phyloP scores from a whole-genome alignment of 2,888 invertebrate species.

The Buathra laborator region DNA sequence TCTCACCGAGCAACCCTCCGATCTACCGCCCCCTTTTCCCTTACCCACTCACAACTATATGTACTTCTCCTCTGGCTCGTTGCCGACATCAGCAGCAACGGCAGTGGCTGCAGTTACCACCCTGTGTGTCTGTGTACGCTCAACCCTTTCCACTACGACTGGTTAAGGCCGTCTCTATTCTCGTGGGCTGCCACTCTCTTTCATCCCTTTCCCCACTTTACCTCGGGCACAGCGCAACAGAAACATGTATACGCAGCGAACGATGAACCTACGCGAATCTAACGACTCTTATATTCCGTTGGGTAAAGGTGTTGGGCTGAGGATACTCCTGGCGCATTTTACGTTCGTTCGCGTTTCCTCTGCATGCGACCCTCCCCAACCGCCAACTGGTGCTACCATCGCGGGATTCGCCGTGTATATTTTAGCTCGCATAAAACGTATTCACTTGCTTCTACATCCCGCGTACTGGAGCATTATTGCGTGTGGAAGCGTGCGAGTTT shows the following conservation, averaged over 20 bases:
- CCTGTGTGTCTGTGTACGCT: conserved; percentile 4
- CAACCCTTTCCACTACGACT: conserved; percentile 45
- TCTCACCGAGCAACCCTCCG: conserved; percentile 46
- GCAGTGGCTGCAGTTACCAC: conserved; percentile 48
- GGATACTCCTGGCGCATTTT: conserved; percentile 56
- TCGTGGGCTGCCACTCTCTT: conserved; percentile 52
- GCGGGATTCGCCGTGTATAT: conserved; percentile 20
- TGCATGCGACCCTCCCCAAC: conserved; percentile 25
- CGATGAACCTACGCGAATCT: conserved; percentile 41
- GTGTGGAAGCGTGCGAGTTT: conserved; percentile 50
- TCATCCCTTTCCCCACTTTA: conserved; percentile 34
- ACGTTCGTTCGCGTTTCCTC: conserved; percentile 45
- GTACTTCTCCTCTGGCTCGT: conserved; percentile 63
- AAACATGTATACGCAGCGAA: conserved; percentile 27
- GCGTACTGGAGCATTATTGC: conserved; percentile 47
- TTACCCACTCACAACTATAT: conserved; percentile 50
- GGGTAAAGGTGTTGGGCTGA: conserved; percentile 58
- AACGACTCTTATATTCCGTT: conserved; percentile 39
- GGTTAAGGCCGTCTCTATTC: conserved; percentile 64
- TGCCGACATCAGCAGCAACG: conserved; percentile 61
- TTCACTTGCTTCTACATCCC: conserved; percentile 34
- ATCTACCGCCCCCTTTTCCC: conserved; percentile 47
- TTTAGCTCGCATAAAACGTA: conserved; percentile 27
- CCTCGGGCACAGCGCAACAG: conserved; percentile 1
- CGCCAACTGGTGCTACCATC: conserved; percentile 28